Evolutionary conservation across 1,140 invertebrate species (phyloP), one percentile per base, ranked within the genome.

Genomic region (Eumeta japonica): DNA sequence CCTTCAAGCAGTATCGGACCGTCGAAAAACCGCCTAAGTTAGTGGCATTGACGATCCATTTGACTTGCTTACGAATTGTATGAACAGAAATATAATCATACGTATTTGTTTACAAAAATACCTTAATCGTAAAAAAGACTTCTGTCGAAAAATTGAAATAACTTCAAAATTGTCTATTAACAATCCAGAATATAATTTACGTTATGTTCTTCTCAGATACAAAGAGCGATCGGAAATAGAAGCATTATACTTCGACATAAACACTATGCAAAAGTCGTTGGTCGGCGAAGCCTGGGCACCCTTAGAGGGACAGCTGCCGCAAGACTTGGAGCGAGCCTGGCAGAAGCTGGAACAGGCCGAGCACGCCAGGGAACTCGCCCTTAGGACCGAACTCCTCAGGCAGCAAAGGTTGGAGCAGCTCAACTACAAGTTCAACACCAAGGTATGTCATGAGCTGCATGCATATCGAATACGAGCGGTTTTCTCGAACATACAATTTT

Each of bases 11-110:
- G 54, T 99, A 98, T 71, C 80, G 95, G 49, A 98, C 94, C 0
- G 83, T 94, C 13, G 96, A 98, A 66, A 98, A 99, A 78, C 96
- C 96, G 10, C 94, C 94, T 37, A 98, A 98, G 83, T 90, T 65
- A 79, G 80, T 75, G 20, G 12, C 30, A 18, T 45, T 35, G 5
- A 12, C 14, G n/a, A n/a, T n/a, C n/a, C 12, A 9, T 7, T 24
- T 24, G 20, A 7, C 20, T 7, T 7, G 20, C 7, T n/a, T 24
- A 7, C 7, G 7, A 24, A 7, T 24, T 24, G 7, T 24, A 7
- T 24, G 7, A n/a, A n/a, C n/a, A n/a, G n/a, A n/a, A n/a, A n/a
- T n/a, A n/a, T n/a, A n/a, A n/a, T n/a, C n/a, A n/a, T n/a, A n/a
- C n/a, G n/a, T n/a, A n/a, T n/a, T n/a, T n/a, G n/a, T n/a, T n/a